phyloP scores from a whole-genome alignment of 2,888 invertebrate genomes.

The Apomyelois bistriatella region DNA sequence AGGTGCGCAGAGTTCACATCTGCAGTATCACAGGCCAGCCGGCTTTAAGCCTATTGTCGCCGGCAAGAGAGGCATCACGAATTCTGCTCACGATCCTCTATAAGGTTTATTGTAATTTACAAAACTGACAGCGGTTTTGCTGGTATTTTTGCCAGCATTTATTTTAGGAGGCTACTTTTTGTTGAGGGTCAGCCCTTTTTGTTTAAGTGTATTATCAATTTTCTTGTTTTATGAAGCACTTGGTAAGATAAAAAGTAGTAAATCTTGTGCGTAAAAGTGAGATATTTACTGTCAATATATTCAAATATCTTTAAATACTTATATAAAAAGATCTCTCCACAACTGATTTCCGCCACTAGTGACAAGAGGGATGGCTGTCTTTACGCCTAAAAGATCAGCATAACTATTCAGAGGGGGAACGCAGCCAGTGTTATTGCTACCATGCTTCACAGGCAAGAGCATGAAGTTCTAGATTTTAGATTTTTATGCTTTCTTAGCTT shows the following conservation, averaged over 20 bases:
- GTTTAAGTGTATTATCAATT: slow-evolving; percentile 12
- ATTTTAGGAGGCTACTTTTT: slow-evolving; percentile 49
- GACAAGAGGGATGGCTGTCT: too few species aligned
- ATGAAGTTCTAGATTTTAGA: too few species aligned
- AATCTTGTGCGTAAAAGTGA: neutral
- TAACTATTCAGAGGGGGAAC: too few species aligned
- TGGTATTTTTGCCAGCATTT: slow-evolving; percentile 59
- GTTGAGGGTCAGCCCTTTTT: slow-evolving; percentile 16
- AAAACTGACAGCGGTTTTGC: slow-evolving; percentile 71
- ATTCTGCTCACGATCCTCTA: slow-evolving; percentile 68
- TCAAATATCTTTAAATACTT: too few species aligned
- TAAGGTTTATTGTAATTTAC: slow-evolving; percentile 76
- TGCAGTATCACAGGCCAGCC: slow-evolving; percentile 43
- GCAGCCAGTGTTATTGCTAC: too few species aligned
- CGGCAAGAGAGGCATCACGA: slow-evolving; percentile 55
- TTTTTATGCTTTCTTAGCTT: too few species aligned
- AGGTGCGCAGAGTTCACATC: slow-evolving; percentile 48
- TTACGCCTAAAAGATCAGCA: too few species aligned
- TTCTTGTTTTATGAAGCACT: neutral
- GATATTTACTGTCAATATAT: too few species aligned
- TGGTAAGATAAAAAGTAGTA: neutral
- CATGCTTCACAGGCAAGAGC: too few species aligned
- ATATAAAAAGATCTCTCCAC: too few species aligned
- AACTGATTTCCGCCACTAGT: too few species aligned
- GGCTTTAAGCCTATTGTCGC: slow-evolving; percentile 65